Percentiles rank a stretch among this genome's conserved stretches.
Evolutionary conservation across 1,140 invertebrate species (phyloP).

Genomic region (Geopemphigus sp.): DNA sequence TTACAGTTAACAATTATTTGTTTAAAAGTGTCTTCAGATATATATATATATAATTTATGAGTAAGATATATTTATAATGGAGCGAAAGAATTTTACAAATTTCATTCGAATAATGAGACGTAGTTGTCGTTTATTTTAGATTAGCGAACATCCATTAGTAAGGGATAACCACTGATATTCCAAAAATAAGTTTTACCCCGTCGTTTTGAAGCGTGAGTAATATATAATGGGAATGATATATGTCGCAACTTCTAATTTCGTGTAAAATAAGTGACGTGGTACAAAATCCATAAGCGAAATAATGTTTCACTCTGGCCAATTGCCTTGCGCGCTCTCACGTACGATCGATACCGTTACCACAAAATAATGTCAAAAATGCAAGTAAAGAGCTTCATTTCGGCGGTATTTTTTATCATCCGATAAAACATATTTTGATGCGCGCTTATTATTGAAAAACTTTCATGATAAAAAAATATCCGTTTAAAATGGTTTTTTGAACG

Average conservation of each 20-base stretch:
- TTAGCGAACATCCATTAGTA: neutral
- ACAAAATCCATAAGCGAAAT: neutral
- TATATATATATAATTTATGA: too few relatives aligned
- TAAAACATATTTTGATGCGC: neutral
- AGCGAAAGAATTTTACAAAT: neutral
- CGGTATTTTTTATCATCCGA: neutral
- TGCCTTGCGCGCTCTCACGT: neutral
- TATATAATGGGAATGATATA: conserved; percentile 6
- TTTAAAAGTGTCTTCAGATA: too few relatives aligned
- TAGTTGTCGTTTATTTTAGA: neutral
- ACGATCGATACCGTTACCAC: neutral
- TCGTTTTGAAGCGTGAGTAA: neutral
- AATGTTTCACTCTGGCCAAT: neutral
- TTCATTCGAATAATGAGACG: neutral
- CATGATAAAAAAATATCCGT: neutral
- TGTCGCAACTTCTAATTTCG: neutral
- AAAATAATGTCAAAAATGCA: neutral
- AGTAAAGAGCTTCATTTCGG: neutral
- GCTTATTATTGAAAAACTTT: neutral
- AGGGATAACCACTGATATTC: neutral
- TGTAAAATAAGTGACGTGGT: conserved; percentile 1
- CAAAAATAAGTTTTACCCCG: neutral
- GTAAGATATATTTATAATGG: neutral
- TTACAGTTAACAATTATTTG: too few relatives aligned
- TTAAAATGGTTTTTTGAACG: neutral